Evolutionary conservation across 2,113 vertebrate species (phyloP).

Genomic region (Anhinga anhinga): DNA sequence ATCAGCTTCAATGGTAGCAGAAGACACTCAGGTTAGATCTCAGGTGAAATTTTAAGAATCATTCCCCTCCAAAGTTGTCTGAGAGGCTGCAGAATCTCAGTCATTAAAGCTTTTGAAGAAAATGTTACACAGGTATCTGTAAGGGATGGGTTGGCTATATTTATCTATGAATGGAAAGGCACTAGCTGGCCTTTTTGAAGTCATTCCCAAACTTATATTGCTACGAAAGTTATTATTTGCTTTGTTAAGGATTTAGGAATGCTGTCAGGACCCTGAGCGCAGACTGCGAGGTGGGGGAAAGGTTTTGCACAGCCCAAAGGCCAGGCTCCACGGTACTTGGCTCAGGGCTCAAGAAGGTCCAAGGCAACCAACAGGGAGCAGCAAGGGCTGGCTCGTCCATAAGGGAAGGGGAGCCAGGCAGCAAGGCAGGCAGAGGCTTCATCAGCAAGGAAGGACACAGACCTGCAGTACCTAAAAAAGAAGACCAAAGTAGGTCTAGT

Average conservation of each 20-base stretch:
- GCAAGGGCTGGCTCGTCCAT: neutral
- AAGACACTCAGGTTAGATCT: neutral
- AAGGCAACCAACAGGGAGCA: neutral
- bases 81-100: neutral
- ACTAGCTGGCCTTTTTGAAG: neutral
- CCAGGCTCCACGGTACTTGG: rapidly evolving
- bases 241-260: neutral
- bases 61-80: neutral
- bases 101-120: neutral
- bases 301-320: neutral
- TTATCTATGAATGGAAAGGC: neutral
- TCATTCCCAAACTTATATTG: neutral
- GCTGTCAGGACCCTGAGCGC: neutral
- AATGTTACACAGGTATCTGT: neutral
- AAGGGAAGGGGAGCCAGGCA: neutral
- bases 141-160: neutral
- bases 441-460: neutral
- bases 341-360: neutral
- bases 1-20: neutral
- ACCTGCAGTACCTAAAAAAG: neutral
- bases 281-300: neutral
- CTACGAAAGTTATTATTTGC: neutral
- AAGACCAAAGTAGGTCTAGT: neutral
- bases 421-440: neutral
- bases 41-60: neutral